Conservation (phyloP, 2,888 invertebrate species). For the Rhabditoides inermis region DNA sequence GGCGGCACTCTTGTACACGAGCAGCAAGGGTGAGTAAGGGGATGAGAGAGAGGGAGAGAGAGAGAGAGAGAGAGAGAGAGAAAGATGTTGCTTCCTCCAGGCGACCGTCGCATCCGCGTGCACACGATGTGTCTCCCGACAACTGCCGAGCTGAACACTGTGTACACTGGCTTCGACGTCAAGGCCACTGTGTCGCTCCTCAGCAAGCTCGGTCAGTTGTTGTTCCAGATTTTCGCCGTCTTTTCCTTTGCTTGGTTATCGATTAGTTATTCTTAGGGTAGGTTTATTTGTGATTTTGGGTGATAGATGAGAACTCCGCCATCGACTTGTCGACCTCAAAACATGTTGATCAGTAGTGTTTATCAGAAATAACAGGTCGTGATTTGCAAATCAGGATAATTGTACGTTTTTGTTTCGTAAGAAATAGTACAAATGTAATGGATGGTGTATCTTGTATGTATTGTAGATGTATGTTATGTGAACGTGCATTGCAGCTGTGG, state of each 20-base stretch:
- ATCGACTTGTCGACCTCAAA: too few relatives aligned
- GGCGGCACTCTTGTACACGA: constrained; percentile 91
- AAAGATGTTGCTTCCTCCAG: constrained; percentile 55
- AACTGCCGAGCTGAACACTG: constrained; percentile 72
- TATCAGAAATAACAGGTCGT: too few relatives aligned
- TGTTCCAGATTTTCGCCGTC: neutral
- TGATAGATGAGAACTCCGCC: too few relatives aligned
- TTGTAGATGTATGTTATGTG: too few relatives aligned
- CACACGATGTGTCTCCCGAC: constrained; percentile 92
- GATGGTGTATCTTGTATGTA: too few relatives aligned
- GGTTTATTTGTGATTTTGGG: too few relatives aligned
- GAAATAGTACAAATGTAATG: too few relatives aligned
- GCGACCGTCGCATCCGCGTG: constrained; percentile 89
- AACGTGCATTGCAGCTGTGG: constrained; percentile 76
- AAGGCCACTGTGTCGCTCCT: constrained; percentile 74
- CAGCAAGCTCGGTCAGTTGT: constrained; percentile 77
- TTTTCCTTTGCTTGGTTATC: too few relatives aligned
- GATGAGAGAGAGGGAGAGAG: neutral
- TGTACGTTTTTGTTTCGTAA: too few relatives aligned
- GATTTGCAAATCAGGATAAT: too few relatives aligned
- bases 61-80: neutral
- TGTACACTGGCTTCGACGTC: constrained; percentile 80
- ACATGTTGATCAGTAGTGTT: too few relatives aligned
- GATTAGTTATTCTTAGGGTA: too few relatives aligned
- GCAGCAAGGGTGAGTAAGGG: constrained; percentile 67